Percentiles rank a stretch among this genome's conserved stretches.
Evolutionary conservation across 30 jellyfish, hydroid and myxozoan genomes (phyloP).

Genomic region (Aurelia sp.): DNA sequence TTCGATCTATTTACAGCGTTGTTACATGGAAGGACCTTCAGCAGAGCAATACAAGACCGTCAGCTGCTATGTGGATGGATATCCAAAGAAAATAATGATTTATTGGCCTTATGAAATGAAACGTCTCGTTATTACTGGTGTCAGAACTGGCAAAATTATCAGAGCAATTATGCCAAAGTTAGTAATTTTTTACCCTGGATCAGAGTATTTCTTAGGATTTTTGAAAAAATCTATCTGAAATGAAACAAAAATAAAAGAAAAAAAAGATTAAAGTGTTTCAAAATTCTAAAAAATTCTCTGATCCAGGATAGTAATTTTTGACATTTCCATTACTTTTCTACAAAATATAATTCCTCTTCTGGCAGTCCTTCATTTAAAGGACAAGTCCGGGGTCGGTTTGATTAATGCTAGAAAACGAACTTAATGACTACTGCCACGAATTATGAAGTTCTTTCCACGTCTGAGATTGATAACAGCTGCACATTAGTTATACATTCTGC

Average conservation of each 20-base stretch:
- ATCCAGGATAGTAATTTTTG: neutral
- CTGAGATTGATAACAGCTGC: too few species aligned
- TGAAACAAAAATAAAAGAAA: too few species aligned
- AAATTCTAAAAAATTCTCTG: too few species aligned
- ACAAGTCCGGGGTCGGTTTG: too few species aligned
- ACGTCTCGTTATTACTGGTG: constrained; percentile 1
- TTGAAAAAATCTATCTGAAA: too few species aligned
- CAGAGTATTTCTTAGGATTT: too few species aligned
- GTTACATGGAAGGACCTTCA: constrained; percentile 7
- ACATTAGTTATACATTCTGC: too few species aligned
- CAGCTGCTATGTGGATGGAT: constrained; percentile 17
- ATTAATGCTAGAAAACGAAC: too few species aligned
- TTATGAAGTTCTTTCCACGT: too few species aligned
- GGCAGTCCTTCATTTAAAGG: neutral
- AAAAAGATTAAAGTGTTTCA: too few species aligned
- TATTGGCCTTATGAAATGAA: constrained; percentile 5
- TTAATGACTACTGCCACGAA: too few species aligned
- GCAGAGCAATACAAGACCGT: constrained; percentile 15
- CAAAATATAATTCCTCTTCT: neutral
- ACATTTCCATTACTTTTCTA: neutral
- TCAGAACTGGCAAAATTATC: neutral
- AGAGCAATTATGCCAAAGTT: constrained; percentile 35
- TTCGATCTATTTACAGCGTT: constrained; percentile 20
- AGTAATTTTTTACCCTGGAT: neutral
- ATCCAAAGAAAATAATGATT: constrained; percentile 6